Base-by-base conservation (phyloP, 2,113 vertebrate genomes). In the Rattus rattus region DNA sequence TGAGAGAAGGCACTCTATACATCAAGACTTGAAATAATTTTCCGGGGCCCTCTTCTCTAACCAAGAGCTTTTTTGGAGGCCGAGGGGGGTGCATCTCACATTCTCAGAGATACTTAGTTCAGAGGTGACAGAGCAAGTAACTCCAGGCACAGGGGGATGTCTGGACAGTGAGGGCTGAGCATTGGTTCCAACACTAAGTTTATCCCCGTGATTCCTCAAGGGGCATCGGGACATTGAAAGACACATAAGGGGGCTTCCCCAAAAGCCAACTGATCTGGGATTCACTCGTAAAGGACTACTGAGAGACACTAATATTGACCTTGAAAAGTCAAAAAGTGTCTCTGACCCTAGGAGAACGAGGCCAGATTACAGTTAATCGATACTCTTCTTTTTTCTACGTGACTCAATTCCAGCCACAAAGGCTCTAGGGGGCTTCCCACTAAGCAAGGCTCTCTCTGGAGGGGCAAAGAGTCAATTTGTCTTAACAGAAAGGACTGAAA, bases 1-100 rank as follows among this genome's bases (percentile, higher is more conserved):
- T 96, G 91, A 94, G 91, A 96, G 96, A 96, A 98, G 94, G 76
- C 33, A 93, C 93, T 98, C 98, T 95, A 97, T 87, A 43, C 77
- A 88, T 49, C 63, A 95, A 81, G 95, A 94, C 73, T 98, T 97
- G 95, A 98, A 98, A 98, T 69, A 96, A 92, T 96, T 96, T 97
- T 97, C 96, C 77, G 61, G 94, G 87, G 3, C 67, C 96, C 96
- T 97, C 97, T 97, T 98, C 91, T 87, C 59, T 59, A 61, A 77
- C 94, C 95, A 94, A 98, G 93, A 97, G 95, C 63, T 93, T 93
- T 95, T 94, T 65, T 73, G 88, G 85, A 39, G 49, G 86, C 36
- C 22, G 67, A 93, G 49, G 77, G 70, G 56, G 73, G 61, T 75
- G 72, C 20, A 20, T 92, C 65, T 47, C 59, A 43, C 7, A 65